Percentiles rank a stretch among this genome's conserved stretches.
Conservation (phyloP, 2,797 vertebrate species). For the Ctenochaetus hawaiiensis region DNA sequence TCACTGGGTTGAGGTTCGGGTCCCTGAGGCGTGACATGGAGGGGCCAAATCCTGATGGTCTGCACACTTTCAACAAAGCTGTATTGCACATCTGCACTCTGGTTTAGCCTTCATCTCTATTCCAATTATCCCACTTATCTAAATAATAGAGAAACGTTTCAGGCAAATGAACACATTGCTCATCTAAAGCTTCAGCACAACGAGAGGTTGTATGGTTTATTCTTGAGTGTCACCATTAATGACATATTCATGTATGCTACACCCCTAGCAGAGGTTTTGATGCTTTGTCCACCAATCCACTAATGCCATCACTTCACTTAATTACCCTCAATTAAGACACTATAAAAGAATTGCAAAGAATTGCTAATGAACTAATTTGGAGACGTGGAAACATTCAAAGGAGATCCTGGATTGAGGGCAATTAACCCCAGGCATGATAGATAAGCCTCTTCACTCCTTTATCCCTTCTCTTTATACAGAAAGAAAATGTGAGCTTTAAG, state of each 20-base stretch:
- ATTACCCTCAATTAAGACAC: conserved; percentile 86
- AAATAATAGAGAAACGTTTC: conserved; percentile 75
- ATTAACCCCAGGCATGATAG: conserved; percentile 74
- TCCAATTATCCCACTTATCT: conserved; percentile 79
- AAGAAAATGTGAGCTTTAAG: conserved; percentile 42
- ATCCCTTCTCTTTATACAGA: conserved; percentile 15
- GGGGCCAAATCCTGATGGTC: conserved; percentile 47
- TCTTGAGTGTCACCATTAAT: conserved; percentile 79
- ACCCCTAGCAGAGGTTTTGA: conserved; percentile 74
- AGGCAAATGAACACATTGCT: conserved; percentile 67
- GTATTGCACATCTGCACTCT: conserved; percentile 60
- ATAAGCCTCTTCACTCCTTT: conserved; percentile 59
- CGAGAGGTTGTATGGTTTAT: conserved; percentile 61
- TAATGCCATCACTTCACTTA: conserved; percentile 85
- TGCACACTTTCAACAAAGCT: conserved; percentile 48
- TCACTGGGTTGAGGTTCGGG: neutral
- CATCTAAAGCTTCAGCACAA: conserved; percentile 67
- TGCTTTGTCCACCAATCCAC: conserved; percentile 80
- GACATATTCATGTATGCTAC: conserved; percentile 78
- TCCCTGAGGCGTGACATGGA: conserved; percentile 26
- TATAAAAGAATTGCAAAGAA: conserved; percentile 84
- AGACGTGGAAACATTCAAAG: conserved; percentile 76
- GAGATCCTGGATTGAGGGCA: conserved; percentile 73
- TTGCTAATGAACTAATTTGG: conserved; percentile 85
- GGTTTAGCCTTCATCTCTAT: conserved; percentile 43